Base-by-base conservation (phyloP, 2,113 vertebrate genomes). In the Sturnira hondurensis region DNA sequence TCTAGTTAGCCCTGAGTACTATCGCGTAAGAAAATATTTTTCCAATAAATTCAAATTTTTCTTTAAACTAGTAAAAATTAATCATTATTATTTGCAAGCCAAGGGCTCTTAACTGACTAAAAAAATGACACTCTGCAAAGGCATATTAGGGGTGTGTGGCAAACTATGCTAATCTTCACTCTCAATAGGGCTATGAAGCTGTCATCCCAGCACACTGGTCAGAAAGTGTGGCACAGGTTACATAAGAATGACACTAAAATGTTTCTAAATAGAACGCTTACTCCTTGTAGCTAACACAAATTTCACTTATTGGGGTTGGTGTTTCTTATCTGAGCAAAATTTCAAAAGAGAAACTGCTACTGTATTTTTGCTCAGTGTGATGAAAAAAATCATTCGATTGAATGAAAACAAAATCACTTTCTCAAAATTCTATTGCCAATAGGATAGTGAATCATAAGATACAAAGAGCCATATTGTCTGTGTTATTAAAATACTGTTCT, bases 401-500 rank as follows among this genome's bases (percentile, higher is more conserved):
- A 78, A 3, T 80, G 11, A 54, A 86, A 93, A 92, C 45, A 73
- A 74, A 93, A 85, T 85, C 45, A 73, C 6, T 65, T 89, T 93
- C 54, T 92, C 84, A 81, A 74, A 52, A 22, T 68, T 38, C 71
- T 24, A 73, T 50, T 87, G 71, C 56, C 36, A 93, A 56, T 3
- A 47, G 43, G 74, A 71, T 4, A 28, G 52, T 86, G 63, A 87
- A 56, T 93, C 92, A 56, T 73, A 41, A 91, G 74, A 76, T 76
- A 12, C 63, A 86, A 93, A 80, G 20, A 77, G 70, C 26, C 86
- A n/a, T 58, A 38, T 20, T 90, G 45, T n/a, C 76, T 89, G 10
- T 31, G 50, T 80, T 93, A 84, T 89, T 52, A 93, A 98, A 93
- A 97, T 92, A 92, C 74, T 76, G 91, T 33, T 97, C 76, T 84